Evolutionary conservation across 2,113 vertebrate genomes (phyloP), one percentile per base, ranked within the genome.

Genomic region (Sylvilagus bachmani): DNA sequence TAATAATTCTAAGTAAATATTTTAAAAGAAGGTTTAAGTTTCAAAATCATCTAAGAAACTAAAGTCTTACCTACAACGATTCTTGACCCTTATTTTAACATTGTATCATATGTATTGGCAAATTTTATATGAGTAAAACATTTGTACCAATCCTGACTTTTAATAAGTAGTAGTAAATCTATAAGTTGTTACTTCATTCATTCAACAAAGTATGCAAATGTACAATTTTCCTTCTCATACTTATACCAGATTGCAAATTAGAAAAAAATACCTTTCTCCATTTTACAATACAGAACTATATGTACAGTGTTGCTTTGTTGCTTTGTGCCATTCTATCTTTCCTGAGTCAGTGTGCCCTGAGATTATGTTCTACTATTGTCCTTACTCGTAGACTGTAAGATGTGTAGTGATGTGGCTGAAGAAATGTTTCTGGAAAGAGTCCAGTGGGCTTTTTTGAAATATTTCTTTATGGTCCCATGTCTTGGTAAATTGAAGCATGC

Each of bases 11-110:
- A 49, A 62, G 21, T 85, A 85, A 92, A 75, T 62, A 55, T 38
- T 90, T 80, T 94, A 66, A 80, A 80, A 55, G 17, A 95, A 95
- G 86, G 2, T 14, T 83, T 79, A 89, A 83, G n/a, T 85, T 38
- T 81, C 13, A 83, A 93, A 93, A 33, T 58, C 25, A 75, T 36
- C 29, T 66, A 71, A 21, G 21, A 85, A 90, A 90, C 10, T 71
- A 9, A 79, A 91, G 13, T 87, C 31, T 84, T 91, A 67, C 73
- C 77, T 95, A 0, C 1, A 71, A 86, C 62, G 14, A 0, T 62
- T 17, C 62, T 79, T 95, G 5, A 81, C n/a, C 1, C 66, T 74
- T 84, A 84, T 71, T 93, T 90, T 27, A 77, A 11, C 1, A 71
- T 12, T 70, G 0, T 33, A 31, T 53, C 10, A 51, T 33, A 58